A percentile compares a stretch with the other conserved stretches of the same genome.
phyloP scores from a whole-genome alignment of 30 jellyfish, hydroid and myxozoan genomes.

The Haliclystus octoradiatus region DNA sequence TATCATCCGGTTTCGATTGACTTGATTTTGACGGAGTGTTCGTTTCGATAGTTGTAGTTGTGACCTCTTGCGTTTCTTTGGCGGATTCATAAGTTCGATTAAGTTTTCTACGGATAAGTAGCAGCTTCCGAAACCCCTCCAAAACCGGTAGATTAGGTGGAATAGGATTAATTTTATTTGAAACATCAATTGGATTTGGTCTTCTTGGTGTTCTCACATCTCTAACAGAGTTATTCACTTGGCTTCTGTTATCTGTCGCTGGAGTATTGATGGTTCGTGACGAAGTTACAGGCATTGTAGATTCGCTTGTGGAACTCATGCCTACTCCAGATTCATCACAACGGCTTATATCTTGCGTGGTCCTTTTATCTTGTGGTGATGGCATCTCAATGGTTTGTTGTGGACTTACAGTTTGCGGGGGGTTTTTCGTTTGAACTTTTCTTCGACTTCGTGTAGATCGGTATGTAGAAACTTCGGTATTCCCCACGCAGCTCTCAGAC shows the following conservation, averaged over 20 bases:
- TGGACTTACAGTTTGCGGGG: too few relatives aligned
- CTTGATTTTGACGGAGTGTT: background rate
- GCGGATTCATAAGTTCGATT: background rate
- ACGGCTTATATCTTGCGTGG: too few relatives aligned
- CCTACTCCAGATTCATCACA: too few relatives aligned
- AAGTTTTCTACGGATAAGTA: conserved; percentile 41
- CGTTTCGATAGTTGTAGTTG: background rate
- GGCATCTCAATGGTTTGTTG: too few relatives aligned
- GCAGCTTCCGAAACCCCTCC: conserved; percentile 37
- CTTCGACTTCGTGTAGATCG: too few relatives aligned
- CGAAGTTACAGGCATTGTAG: conserved; percentile 3
- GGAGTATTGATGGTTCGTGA: background rate
- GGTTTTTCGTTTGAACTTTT: too few relatives aligned
- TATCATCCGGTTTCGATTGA: background rate
- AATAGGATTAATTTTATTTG: conserved; percentile 37
- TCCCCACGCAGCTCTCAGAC: too few relatives aligned
- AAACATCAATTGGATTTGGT: background rate
- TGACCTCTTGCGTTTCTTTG: too few relatives aligned
- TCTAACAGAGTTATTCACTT: background rate
- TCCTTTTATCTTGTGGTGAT: too few relatives aligned
- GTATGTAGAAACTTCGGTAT: too few relatives aligned
- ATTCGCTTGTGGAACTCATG: too few relatives aligned
- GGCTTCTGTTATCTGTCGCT: background rate
- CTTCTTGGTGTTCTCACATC: background rate
- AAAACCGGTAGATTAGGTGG: conserved; percentile 52